Base-by-base conservation (phyloP, 2,888 invertebrate species). In the Cephus pulcher region DNA sequence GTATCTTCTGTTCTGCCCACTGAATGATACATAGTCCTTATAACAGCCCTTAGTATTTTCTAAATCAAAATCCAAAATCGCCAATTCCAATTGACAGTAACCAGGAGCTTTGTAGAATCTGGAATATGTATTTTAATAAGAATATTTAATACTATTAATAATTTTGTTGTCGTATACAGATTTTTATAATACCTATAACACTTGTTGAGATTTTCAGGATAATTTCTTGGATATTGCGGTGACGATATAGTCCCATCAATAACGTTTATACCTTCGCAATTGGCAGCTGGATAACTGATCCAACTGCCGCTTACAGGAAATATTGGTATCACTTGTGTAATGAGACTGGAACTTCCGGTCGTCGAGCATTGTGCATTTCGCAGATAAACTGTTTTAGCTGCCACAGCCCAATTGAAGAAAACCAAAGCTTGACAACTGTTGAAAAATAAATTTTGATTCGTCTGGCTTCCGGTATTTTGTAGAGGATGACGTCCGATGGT, bases 151-250 rank as follows among this genome's bases (percentile, higher is more conserved):
- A 12, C 12, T 12, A 12, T 12, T 37, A 37, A 37, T 12, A 37
- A 12, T 12, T 12, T 3, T 4, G 4, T 12, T 15, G 15, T 15
- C 15, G 6, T 40, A 6, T 40, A 6, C 15, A 40, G 6, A 15
- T 15, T 40, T 15, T 15, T 34, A 33, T 40, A 82, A 85, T 86
- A 93, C 93, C 93, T 91, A 86, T 92, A 93, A 82, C 93, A 93
- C 75, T 89, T 83, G 78, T 91, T 89, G 71, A 91, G 79, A 83
- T 92, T 92, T 78, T 86, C 86, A 0, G 92, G 91, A 86, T 93
- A 93, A 80, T 85, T 88, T 77, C 87, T 87, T 3, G 93, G 93
- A 88, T 93, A 93, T 69, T 90, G 89, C 3, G 92, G 92, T 77
- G 92, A 92, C 69, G 89, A 89, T 68, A 93, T 87, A 73, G 88